Evolutionary conservation across 2,797 vertebrate genomes (phyloP).

Genomic region (Numenius phaeopus): DNA sequence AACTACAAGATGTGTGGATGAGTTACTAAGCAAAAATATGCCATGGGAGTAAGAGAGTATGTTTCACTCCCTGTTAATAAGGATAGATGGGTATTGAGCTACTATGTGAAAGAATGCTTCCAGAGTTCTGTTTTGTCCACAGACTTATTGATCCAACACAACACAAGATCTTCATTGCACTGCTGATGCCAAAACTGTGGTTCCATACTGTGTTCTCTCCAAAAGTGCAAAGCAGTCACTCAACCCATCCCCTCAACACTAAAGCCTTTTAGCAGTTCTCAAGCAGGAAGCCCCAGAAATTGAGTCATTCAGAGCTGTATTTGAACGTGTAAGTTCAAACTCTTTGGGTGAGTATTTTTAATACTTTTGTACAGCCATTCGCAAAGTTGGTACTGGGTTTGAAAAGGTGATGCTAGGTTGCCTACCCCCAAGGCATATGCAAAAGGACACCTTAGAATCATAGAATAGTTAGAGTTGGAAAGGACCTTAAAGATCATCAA

Average conservation of each 20-base stretch:
- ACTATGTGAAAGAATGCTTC: background rate
- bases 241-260: background rate
- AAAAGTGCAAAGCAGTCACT: background rate
- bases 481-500: no score
- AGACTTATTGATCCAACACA: background rate
- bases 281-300: background rate
- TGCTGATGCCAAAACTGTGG: background rate
- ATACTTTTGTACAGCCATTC: background rate
- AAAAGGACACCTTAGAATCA: background rate
- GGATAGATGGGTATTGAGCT: background rate
- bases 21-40: background rate
- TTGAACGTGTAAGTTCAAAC: background rate
- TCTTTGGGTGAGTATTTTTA: background rate
- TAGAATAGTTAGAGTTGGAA: no score
- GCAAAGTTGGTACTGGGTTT: background rate
- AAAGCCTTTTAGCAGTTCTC: background rate
- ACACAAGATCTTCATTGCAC: background rate
- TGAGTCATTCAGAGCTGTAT: background rate
- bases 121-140: background rate
- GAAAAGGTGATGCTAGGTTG: background rate
- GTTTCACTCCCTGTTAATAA: background rate
- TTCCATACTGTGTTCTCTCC: background rate
- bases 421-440: background rate
- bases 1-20: background rate
- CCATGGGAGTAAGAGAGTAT: fast-evolving